Base-by-base conservation (phyloP, 2,888 invertebrate genomes). In the Pseudococcus longispinus region DNA sequence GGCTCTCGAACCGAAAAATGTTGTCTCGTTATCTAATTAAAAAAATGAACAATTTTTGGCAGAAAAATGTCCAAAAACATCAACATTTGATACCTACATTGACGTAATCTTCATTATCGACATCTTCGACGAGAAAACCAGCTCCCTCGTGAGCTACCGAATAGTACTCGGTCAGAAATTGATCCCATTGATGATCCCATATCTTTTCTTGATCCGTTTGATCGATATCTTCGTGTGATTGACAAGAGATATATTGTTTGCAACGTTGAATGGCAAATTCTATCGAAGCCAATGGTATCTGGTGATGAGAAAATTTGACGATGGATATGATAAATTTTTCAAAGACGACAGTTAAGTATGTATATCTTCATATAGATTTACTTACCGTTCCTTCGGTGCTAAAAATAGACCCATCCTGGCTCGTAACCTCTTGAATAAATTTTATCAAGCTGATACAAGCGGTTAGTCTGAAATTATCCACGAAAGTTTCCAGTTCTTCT, bases 121-220 rank as follows among this genome's bases (percentile, higher is more conserved):
- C 70, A 0, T n/a, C 51, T 23, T 44, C 26, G n/a, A 88, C 87
- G 3, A 88, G 60, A 74, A 90, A 89, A 9, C 88, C 77, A 4
- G 88, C 88, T 32, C 88, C 88, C 9, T 89, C 89, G 77, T 89
- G 89, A 11, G 89, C 89, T 20, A 89, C 88, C 84, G 89, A 89
- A 82, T 90, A 90, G 87, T 90, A 90, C 88, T 89, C 89, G 0
- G 89, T 89, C 6, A 90, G 89, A 86, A 97, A 96, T 89, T 95
- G 94, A 90, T 97, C 96, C 98, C 98, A 98, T 90, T 97, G 96
- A 89, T 95, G 95, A 88, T 96, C 95, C 94, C 95, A 95, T 77
- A 95, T 91, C 89, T 93, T 92, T 46, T 90, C 90, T 13, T 91
- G 90, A 3, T 89, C 89, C 32, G 87, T 88, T 65, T 88, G 87